Evolutionary conservation across 2,888 invertebrate genomes (phyloP), one percentile per base, ranked within the genome.

Genomic region (Strigamia crassipes): DNA sequence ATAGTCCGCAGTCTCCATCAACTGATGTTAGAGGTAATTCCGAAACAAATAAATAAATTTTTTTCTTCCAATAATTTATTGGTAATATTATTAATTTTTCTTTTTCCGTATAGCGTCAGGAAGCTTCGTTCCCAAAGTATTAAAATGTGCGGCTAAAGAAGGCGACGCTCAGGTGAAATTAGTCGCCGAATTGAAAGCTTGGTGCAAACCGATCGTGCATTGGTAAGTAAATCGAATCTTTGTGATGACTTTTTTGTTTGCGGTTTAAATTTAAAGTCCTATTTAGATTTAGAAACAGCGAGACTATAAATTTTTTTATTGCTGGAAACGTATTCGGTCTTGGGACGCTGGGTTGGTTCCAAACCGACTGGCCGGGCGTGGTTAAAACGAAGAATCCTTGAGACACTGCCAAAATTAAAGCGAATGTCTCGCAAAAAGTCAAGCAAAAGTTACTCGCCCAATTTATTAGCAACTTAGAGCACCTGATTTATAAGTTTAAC

Each of bases 181-280:
- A 42, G 82, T 82, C 13, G 80, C 83, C 1, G 83, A 83, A 81
- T 81, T 83, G 41, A 79, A 81, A 61, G 81, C 82, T 31, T 83
- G 83, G 83, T 66, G 81, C 23, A 77, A 82, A 79, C 83, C 82
- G 18, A 81, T 61, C 18, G 80, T 83, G 3, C 80, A 81, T 42
- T 83, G 83, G 83, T 83, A 42, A 77, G 81, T 38, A 66, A n/a
- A 46, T 31, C 61, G 3, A 10, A 15, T 10, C 61, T 8, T 23
- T n/a, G 12, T n/a, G 9, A 15, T 61, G 1, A 66, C 2, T 78
- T 78, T 41, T 18, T 18, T 78, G 13, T 34, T 18, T 78, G 34
- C 0, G n/a, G 31, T 31, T 31, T 51, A 51, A 51, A 18, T 51
- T 51, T 51, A 51, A 18, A 51, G 15, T 51, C 10, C 6, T 18